Percentiles rank a stretch among this genome's conserved stretches.
Evolutionary conservation across 1,140 invertebrate species (phyloP).

Genomic region (Diuraphis noxia): DNA sequence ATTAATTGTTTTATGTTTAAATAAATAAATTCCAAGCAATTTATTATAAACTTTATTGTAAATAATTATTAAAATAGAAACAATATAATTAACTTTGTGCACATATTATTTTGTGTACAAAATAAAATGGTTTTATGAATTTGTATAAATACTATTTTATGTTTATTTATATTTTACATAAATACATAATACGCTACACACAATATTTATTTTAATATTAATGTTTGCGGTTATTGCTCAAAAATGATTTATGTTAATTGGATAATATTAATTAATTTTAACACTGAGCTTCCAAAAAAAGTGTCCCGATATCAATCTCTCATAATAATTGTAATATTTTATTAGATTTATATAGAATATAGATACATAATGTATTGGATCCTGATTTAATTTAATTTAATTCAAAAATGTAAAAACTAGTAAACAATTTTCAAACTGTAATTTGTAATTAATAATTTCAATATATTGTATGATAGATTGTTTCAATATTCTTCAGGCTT

Average conservation of each 20-base stretch:
- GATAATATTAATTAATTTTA: neutral
- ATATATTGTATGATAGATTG: neutral
- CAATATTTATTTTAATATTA: constrained; percentile 10
- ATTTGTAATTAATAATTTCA: no score
- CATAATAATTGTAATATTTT: neutral
- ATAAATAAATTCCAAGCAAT: neutral
- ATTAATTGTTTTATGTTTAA: neutral
- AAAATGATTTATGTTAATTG: neutral
- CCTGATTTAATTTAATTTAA: neutral
- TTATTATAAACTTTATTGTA: constrained; percentile 19
- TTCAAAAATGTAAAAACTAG: neutral
- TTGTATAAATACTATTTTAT: neutral
- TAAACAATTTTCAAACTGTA: neutral
- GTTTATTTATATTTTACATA: neutral
- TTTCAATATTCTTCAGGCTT: neutral
- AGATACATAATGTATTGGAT: neutral
- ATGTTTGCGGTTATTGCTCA: constrained; percentile 12
- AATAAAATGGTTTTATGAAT: neutral
- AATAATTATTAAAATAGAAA: constrained; percentile 29
- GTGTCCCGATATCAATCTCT: neutral
- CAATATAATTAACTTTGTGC: constrained; percentile 21
- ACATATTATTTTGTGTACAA: constrained; percentile 19
- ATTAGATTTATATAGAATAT: constrained; percentile 14
- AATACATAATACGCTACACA: neutral
- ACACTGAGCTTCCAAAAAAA: neutral